Evolutionary conservation across 2,113 vertebrate genomes (phyloP).

Genomic region (Xenopus laevis): DNA sequence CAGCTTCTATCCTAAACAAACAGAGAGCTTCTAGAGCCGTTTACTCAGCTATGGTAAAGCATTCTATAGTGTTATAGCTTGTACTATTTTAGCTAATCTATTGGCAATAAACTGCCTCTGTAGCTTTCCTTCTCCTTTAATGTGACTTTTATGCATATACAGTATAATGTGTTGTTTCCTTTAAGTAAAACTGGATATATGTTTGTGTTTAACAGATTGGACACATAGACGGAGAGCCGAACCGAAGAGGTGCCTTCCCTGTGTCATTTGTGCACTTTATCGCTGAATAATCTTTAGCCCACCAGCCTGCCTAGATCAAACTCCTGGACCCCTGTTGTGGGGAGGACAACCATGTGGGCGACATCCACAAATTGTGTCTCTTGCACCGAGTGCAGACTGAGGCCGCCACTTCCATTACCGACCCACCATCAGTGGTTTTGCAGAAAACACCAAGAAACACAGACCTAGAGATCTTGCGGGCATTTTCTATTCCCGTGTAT

Average conservation of each 20-base stretch:
- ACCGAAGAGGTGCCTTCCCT: slow-evolving; percentile 82
- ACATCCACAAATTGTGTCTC: neutral
- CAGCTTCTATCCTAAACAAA: no score
- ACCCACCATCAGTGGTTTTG: neutral
- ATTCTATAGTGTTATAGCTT: no score
- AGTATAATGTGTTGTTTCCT: no score
- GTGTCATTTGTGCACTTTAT: slow-evolving; percentile 95
- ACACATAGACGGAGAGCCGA: slow-evolving; percentile 85
- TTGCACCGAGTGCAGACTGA: neutral
- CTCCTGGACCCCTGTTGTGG: neutral
- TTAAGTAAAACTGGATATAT: no score
- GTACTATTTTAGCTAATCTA: no score
- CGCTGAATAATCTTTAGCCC: slow-evolving; percentile 69
- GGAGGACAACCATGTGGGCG: neutral
- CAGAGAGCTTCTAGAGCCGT: no score
- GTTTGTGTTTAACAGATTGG: slow-evolving; percentile 72
- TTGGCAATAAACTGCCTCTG: no score
- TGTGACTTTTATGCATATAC: no score
- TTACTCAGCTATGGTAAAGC: no score
- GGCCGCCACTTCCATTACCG: neutral
- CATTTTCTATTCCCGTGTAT: slow-evolving; percentile 22
- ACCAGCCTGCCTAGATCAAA: neutral
- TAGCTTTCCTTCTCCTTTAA: no score
- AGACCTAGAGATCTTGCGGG: slow-evolving; percentile 2
- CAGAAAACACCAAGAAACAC: neutral